Evolutionary conservation across 2,113 vertebrate species (phyloP), one percentile per base, ranked within the genome.

Genomic region (Parotia lawesii): DNA sequence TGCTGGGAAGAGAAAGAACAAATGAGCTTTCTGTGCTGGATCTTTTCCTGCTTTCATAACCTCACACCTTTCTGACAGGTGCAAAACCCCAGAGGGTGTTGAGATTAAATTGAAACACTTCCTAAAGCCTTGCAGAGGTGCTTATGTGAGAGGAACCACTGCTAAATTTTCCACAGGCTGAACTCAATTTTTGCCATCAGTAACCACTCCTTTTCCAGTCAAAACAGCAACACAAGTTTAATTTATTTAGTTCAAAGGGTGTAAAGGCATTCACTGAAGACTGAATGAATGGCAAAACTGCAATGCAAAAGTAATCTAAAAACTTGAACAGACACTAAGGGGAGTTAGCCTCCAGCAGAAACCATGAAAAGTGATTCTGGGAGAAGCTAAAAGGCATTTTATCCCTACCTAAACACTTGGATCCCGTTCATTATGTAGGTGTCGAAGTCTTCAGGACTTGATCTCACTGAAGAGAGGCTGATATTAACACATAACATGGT

Each of bases 11-110:
- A 58, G 6, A 38, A 57, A 88, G 56, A 38, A 50, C 29, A 35
- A 87, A 89, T 48, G 47, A 76, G 33, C 45, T 86, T 88, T 79
- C 74, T 94, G 69, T 75, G 73, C 40, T 71, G 27, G 17, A 74
- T 81, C 56, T 88, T 92, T 60, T 64, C 53, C 56, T 95, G 29
- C 72, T 96, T 96, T 96, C 93, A 95, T 94, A 96, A 94, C 76
- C 83, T 88, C 77, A 86, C 95, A 70, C 93, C 87, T 96, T 90
- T 57, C 64, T 22, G 18, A 84, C 73, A 96, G 83, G 53, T 93
- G 94, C 42, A 90, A 94, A 92, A 56, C 66, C 77, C 84, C 54
- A 50, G 79, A 88, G 83, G 51, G 85, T 92, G 92, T 94, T 12
- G 51, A 89, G 71, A 92, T 80, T 74, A 74, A 95, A 96, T 80